Percentiles rank a stretch among this genome's conserved stretches.
phyloP scores from a whole-genome alignment of 2,797 vertebrate genomes.

The Poeciliopsis infans region DNA sequence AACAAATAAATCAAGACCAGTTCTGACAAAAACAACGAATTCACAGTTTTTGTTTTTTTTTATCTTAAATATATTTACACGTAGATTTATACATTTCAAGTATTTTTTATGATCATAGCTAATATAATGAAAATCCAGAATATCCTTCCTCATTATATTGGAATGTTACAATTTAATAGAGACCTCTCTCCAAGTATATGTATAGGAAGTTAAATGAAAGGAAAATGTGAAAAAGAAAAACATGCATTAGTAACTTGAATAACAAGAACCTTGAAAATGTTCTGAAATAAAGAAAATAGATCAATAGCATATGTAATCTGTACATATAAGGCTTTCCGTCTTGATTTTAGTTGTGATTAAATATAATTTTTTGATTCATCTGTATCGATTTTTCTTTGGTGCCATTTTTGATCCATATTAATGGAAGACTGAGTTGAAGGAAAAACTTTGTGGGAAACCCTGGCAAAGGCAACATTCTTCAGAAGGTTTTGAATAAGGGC shows the following conservation, averaged over 20 bases:
- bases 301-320: background rate
- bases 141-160: background rate
- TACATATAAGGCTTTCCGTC: background rate
- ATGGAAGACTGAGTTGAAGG: background rate
- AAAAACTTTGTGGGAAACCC: background rate
- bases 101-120: background rate
- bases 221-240: background rate
- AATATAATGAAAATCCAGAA: background rate
- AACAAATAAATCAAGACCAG: background rate
- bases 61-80: background rate
- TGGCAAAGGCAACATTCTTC: background rate
- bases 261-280: background rate
- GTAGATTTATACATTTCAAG: background rate
- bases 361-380: background rate
- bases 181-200: background rate
- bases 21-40: conserved; percentile 40
- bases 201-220: background rate
- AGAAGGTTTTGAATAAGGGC: background rate
- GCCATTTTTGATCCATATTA: background rate
- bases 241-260: background rate
- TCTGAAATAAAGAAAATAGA: background rate
- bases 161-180: background rate
- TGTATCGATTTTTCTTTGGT: background rate
- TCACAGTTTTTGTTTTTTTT: conserved; percentile 11
- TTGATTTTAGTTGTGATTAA: background rate